These are phyloP conservation scores for Bembecia ichneumoniformis DNA, from an alignment of 2,888 invertebrate species.

Conservation along the genomic window DNA sequence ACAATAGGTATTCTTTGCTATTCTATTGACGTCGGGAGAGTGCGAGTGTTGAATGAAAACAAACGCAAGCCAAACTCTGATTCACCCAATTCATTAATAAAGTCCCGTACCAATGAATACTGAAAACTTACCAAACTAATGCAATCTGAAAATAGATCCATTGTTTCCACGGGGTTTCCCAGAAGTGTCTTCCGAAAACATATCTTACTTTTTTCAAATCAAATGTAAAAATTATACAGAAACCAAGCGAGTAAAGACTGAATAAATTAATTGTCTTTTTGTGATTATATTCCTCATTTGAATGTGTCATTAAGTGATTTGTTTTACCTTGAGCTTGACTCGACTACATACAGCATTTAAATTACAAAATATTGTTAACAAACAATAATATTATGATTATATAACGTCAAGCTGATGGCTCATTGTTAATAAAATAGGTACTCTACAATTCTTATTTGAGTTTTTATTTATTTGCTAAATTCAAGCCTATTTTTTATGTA, in stretches of 20 bases:
- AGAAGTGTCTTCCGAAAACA: neutral
- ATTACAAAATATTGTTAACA: neutral
- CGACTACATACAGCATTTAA: neutral
- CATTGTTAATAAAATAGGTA: neutral
- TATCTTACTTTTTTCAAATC: too few relatives aligned
- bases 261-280: too few relatives aligned
- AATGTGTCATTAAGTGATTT: too few relatives aligned
- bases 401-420: neutral
- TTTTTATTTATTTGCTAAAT: neutral
- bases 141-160: neutral
- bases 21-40: neutral
- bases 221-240: too few relatives aligned
- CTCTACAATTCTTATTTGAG: neutral
- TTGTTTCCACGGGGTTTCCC: neutral
- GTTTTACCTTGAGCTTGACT: neutral
- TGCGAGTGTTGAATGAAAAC: conserved; percentile 31
- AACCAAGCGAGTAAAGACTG: too few relatives aligned
- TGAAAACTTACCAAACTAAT: neutral
- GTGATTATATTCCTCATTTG: too few relatives aligned
- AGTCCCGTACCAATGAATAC: conserved; percentile 8
- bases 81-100: conserved; percentile 54
- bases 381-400: neutral
- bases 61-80: conserved; percentile 45
- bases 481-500: too few relatives aligned
- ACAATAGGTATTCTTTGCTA: neutral